Percentiles rank a stretch among this genome's conserved stretches.
These are phyloP conservation scores for Zaprionus nigranus DNA, from an alignment of 1,140 invertebrate genomes.

Conservation along the genomic window DNA sequence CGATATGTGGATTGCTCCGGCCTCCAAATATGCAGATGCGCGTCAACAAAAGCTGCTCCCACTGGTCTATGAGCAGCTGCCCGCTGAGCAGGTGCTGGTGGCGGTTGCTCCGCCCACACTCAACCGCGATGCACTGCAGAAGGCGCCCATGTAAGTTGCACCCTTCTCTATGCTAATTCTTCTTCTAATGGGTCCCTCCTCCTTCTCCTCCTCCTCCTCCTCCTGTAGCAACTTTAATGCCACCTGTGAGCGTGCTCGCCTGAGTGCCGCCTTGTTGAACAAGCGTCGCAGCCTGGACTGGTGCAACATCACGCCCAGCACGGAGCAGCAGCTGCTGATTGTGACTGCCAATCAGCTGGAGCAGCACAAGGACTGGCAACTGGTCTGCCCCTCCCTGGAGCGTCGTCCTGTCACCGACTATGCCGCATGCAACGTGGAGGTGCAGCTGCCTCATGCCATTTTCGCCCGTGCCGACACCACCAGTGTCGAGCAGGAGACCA, in stretches of 20 bases:
- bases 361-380: conserved; percentile 67
- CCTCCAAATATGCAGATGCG: conserved; percentile 52
- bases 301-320: conserved; percentile 48
- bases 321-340: conserved; percentile 58
- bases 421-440: conserved; percentile 71
- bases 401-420: conserved; percentile 70
- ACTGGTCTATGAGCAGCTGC: conserved; percentile 68
- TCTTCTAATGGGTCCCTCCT: too few relatives aligned
- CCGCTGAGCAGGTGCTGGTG: conserved; percentile 64
- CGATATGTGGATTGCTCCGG: conserved; percentile 54
- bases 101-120: conserved; percentile 63
- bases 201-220: too few relatives aligned
- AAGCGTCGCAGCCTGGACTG: conserved; percentile 58
- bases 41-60: conserved; percentile 59
- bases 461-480: conserved; percentile 62
- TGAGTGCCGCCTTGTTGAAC: conserved; percentile 69
- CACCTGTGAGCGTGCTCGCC: conserved; percentile 45
- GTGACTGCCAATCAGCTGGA: conserved; percentile 67
- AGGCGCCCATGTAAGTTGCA: conserved; percentile 64
- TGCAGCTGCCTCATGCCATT: conserved; percentile 65
- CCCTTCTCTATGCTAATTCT: neutral
- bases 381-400: conserved; percentile 70
- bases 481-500: conserved; percentile 68
- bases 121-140: conserved; percentile 57
- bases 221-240: conserved; percentile 65